Evolutionary conservation across 1,140 invertebrate species (phyloP).

Genomic region (Pseudomyrmex dendroicus): DNA sequence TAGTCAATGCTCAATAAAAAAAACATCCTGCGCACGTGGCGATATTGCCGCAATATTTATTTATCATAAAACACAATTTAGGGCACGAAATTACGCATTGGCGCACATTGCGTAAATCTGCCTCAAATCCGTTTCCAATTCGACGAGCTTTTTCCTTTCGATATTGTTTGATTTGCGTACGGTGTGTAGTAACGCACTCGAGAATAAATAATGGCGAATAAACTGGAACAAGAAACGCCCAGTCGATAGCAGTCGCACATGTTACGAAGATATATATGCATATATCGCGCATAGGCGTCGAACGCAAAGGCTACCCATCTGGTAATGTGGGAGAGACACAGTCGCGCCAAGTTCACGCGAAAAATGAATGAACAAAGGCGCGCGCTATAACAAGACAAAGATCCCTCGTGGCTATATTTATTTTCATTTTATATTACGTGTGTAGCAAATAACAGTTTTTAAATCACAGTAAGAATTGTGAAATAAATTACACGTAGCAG

Average conservation of each 20-base stretch:
- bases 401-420: no score
- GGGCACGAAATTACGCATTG: neutral
- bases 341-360: no score
- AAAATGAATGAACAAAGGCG: no score
- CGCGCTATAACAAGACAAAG: no score
- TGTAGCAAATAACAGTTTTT: neutral
- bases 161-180: slow-evolving; percentile 24
- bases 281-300: neutral
- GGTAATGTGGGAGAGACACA: no score
- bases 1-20: neutral
- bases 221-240: slow-evolving; percentile 15
- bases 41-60: neutral
- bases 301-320: neutral
- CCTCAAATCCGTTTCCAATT: slow-evolving; percentile 50
- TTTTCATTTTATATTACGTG: neutral
- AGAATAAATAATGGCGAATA: slow-evolving; percentile 22
- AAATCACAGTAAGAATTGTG: neutral
- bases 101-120: slow-evolving; percentile 9
- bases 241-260: slow-evolving; percentile 27
- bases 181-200: slow-evolving; percentile 19
- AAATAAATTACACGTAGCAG: neutral
- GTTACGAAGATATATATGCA: neutral
- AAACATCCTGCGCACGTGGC: neutral
- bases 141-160: slow-evolving; percentile 54
- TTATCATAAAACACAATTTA: slow-evolving; percentile 8